Evolutionary conservation across 2,113 vertebrate species (phyloP).

Genomic region (Chelonoidis abingdonii): DNA sequence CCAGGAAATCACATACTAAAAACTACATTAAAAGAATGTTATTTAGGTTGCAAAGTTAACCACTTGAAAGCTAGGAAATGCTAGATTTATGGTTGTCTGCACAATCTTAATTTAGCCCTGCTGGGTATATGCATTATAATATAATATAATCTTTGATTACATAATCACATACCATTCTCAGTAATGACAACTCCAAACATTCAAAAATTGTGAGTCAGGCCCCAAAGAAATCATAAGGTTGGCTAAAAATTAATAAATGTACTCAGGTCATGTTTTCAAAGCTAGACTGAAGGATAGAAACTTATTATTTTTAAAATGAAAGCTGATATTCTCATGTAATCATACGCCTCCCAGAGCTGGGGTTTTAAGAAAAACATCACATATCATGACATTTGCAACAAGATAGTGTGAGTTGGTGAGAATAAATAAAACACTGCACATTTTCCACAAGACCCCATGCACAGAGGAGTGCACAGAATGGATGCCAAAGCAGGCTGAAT

Average conservation of each 20-base stretch:
- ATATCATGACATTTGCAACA: not conserved
- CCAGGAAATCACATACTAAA: not conserved
- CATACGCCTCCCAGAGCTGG: not conserved
- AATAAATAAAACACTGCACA: not conserved
- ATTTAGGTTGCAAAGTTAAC: not conserved
- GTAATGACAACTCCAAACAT: slow-evolving; percentile 33
- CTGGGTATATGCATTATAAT: not conserved
- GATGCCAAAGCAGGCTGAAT: not conserved
- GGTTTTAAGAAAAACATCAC: not conserved
- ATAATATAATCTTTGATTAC: not conserved
- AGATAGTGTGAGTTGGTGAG: not conserved
- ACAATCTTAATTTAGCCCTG: not conserved
- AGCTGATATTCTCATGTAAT: not conserved
- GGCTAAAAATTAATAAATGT: slow-evolving; percentile 15
- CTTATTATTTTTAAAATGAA: not conserved
- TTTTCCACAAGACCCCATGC: not conserved
- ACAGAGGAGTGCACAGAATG: not conserved
- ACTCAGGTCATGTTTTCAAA: slow-evolving; percentile 20
- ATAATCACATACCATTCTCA: slow-evolving; percentile 35
- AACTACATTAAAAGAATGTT: not conserved
- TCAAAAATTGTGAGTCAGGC: slow-evolving; percentile 28
- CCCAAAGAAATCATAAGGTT: not conserved
- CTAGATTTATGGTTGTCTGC: not conserved
- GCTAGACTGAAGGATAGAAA: not conserved
- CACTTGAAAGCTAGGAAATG: not conserved